A percentile compares a stretch with the other conserved stretches of the same genome.
phyloP scores from a whole-genome alignment of 1,140 invertebrate species.

The Mylabris phalerata region DNA sequence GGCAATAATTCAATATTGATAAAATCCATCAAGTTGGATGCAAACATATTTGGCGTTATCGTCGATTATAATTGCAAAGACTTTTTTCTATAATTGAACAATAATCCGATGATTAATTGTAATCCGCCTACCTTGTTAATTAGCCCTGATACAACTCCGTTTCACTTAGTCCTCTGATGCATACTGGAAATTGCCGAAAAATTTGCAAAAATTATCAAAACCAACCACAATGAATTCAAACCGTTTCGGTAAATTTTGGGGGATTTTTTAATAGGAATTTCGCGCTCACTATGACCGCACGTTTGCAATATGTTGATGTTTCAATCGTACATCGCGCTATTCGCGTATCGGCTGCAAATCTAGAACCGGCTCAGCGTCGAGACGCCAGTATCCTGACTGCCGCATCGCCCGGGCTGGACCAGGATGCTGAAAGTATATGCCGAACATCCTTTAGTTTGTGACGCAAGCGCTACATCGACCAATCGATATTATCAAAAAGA shows the following conservation, averaged over 20 bases:
- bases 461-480: slow-evolving; percentile 24
- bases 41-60: too few species aligned
- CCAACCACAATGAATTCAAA: too few species aligned
- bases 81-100: too few species aligned
- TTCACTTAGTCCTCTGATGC: neutral
- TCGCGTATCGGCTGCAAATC: slow-evolving; percentile 3
- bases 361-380: slow-evolving; percentile 6
- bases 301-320: slow-evolving; percentile 1
- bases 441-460: slow-evolving; percentile 30
- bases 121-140: too few species aligned
- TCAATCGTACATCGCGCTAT: neutral
- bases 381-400: slow-evolving; percentile 30
- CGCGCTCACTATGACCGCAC: slow-evolving; percentile 1
- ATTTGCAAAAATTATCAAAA: too few species aligned
- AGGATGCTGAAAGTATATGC: slow-evolving; percentile 35
- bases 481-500: slow-evolving; percentile 34
- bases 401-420: slow-evolving; percentile 38
- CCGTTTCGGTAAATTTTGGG: too few species aligned
- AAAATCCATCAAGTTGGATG: too few species aligned
- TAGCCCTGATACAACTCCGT: neutral
- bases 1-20: too few species aligned
- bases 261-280: neutral
- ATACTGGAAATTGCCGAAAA: too few species aligned
- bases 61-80: too few species aligned
- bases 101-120: too few species aligned